Evolutionary conservation across 1,140 invertebrate genomes (phyloP).

Genomic region (Drosophila nannoptera): DNA sequence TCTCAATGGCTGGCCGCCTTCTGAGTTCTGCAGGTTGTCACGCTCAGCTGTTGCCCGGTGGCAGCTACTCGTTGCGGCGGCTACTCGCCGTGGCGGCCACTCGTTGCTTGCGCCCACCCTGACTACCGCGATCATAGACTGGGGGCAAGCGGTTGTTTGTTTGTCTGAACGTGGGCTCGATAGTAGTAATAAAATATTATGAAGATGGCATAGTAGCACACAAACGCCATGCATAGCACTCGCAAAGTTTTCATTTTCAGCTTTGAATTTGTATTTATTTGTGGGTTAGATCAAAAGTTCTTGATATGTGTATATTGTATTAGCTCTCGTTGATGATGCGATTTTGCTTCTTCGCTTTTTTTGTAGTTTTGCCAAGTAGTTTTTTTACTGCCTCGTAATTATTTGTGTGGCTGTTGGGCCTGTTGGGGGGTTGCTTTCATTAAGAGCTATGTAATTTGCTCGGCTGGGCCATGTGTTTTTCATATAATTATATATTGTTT

Average conservation of each 20-base stretch:
- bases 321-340: constrained; percentile 11
- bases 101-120: background rate
- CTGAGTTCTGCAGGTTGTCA: constrained; percentile 50
- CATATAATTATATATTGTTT: constrained; percentile 23
- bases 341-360: constrained; percentile 19
- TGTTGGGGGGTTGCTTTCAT: constrained; percentile 17
- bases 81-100: background rate
- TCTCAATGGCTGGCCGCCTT: constrained; percentile 61
- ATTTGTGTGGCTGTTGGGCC: constrained; percentile 25
- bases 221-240: constrained; percentile 59
- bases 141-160: constrained; percentile 5
- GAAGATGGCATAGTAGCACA: constrained; percentile 68
- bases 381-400: constrained; percentile 42
- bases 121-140: background rate
- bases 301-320: constrained; percentile 22
- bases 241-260: constrained; percentile 56
- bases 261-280: constrained; percentile 10
- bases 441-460: constrained; percentile 42
- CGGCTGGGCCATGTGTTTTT: constrained; percentile 56
- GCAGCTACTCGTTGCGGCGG: constrained; percentile 5
- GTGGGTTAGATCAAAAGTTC: constrained; percentile 10
- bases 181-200: constrained; percentile 69
- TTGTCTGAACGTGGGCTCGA: constrained; percentile 53
- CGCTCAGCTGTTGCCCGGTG: constrained; percentile 45
- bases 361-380: constrained; percentile 43